Evolutionary conservation across 2,797 vertebrate species (phyloP), one percentile per base, ranked within the genome.

Genomic region (Liparis tanakae): DNA sequence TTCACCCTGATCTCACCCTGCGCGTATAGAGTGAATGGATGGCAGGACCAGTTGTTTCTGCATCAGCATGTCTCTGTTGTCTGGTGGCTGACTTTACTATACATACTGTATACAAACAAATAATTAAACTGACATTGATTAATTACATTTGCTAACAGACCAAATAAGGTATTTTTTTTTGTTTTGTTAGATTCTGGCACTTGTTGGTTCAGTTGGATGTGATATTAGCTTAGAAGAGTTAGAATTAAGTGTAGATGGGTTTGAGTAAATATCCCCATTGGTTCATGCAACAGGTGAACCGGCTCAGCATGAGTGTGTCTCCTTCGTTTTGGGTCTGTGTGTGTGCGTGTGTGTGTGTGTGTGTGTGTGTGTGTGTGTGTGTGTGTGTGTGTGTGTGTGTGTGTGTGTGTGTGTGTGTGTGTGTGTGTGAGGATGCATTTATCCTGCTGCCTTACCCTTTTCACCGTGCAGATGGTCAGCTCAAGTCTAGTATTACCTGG

Each of bases 401-500:
- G 43, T 56, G 2, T 41, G 20, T 60, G 50, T 60, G 55, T 50
- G 34, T 14, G 68, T 50, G 65, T n/a, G 43, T 55, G 1, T 46
- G 20, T 60, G 50, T 59, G 55, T 50, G 20, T 14, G 1, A 39
- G 60, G 64, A 70, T 74, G 81, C 78, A 73, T 85, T 67, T 72
- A 48, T 79, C 65, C 72, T 60, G 54, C 85, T 70, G 68, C 67
- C 70, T 81, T 79, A 65, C 66, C 81, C 44, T 80, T 88, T 89
- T 86, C 74, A 60, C 81, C 85, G 73, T 87, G 83, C 84, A 87
- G 87, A 79, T 78, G 76, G 83, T 87, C 82, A 80, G 67, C 72
- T 64, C 8, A 1, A 68, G 71, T 67, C 67, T 62, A 55, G 64
- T 60, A 22, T 82, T 82, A 83, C 81, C 83, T 78, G 62, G 70